Evolutionary conservation across 2,797 vertebrate species (phyloP).

Genomic region (Myotis planiceps): DNA sequence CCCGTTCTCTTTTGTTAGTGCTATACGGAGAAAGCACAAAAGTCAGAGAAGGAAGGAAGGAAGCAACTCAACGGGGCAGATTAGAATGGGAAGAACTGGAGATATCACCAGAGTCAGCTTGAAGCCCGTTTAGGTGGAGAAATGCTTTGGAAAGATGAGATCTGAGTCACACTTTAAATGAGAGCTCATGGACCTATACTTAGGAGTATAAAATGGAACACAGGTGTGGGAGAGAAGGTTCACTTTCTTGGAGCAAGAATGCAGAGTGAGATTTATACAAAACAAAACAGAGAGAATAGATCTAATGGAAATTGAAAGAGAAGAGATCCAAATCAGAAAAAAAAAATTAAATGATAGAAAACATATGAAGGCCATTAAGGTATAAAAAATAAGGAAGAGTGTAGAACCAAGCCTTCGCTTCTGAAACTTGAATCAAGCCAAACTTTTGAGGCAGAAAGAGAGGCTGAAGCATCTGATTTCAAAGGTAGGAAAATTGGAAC

Average conservation of each 20-base stretch:
- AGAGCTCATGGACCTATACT: neutral
- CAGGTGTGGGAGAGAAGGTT: neutral
- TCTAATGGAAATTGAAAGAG: neutral
- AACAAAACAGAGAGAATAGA: neutral
- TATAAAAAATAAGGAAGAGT: slow-evolving; percentile 43
- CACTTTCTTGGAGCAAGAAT: neutral
- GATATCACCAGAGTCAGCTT: neutral
- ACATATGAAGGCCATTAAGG: slow-evolving; percentile 24
- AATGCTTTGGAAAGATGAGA: neutral
- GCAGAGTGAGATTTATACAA: neutral
- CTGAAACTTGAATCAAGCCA: slow-evolving; percentile 53
- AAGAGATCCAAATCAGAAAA: slow-evolving; percentile 10
- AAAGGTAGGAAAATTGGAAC: slow-evolving; percentile 78
- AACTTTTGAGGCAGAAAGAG: slow-evolving; percentile 25
- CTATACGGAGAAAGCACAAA: neutral
- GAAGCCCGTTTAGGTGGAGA: neutral
- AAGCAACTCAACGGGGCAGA: neutral
- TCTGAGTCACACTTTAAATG: neutral
- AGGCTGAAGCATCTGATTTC: slow-evolving; percentile 62
- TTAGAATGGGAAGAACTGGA: neutral
- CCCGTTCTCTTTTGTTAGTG: neutral
- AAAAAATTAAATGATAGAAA: slow-evolving; percentile 31
- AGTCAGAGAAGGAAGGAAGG: neutral
- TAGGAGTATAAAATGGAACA: neutral
- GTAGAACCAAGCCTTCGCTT: slow-evolving; percentile 20